These are phyloP conservation scores for Ornithorhynchus anatinus DNA, from an alignment of 2,113 vertebrate genomes.

Conservation along the genomic window DNA sequence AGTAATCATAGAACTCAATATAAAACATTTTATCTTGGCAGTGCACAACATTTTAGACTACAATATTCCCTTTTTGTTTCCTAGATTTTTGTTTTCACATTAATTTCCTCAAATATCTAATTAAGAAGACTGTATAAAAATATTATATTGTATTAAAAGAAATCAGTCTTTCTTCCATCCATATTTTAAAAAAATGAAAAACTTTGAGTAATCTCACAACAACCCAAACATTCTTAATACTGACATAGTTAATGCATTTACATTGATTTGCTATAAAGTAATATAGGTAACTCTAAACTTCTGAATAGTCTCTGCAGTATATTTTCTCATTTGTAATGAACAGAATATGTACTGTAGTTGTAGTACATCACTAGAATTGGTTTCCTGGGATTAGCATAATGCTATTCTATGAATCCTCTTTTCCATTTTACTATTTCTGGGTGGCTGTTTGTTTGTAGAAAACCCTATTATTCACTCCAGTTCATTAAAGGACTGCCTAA, in stretches of 20 bases:
- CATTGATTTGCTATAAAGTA: constrained; percentile 41
- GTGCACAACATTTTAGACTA: too few species aligned
- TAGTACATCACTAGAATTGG: constrained; percentile 74
- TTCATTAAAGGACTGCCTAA: constrained; percentile 76
- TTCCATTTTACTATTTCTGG: constrained; percentile 67
- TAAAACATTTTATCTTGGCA: too few species aligned
- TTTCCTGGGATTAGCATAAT: constrained; percentile 77
- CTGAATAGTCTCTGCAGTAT: constrained; percentile 62
- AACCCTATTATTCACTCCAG: constrained; percentile 68
- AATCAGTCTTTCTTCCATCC: not conserved
- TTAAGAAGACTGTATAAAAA: too few species aligned
- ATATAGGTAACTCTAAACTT: constrained; percentile 57
- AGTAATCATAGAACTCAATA: too few species aligned
- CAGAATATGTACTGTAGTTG: constrained; percentile 27
- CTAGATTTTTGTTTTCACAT: not conserved
- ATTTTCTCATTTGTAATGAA: constrained; percentile 67
- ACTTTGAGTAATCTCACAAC: not conserved
- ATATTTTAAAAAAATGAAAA: not conserved
- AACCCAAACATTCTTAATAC: not conserved
- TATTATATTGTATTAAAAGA: too few species aligned
- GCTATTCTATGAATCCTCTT: constrained; percentile 67
- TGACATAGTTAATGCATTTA: constrained; percentile 4
- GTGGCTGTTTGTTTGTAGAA: constrained; percentile 72
- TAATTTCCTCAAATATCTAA: not conserved
- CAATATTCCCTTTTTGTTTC: too few species aligned